Evolutionary conservation across 2,113 vertebrate species (phyloP).

Genomic region (Gopherus evgoodei): DNA sequence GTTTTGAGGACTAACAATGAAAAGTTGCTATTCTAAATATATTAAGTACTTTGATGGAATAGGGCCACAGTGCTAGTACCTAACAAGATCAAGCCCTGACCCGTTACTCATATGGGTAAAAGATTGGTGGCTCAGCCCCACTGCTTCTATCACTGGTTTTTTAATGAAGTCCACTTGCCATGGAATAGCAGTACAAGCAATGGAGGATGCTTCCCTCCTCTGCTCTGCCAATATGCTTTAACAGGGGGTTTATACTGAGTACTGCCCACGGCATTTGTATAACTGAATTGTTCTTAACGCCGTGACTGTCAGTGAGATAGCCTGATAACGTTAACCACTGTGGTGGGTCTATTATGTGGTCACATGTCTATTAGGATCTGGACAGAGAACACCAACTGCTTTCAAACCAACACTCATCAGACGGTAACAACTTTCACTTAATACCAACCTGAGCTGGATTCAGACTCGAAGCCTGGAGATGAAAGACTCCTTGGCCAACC

Average conservation of each 20-base stretch:
- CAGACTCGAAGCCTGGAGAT: constrained; percentile 36
- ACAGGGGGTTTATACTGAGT: neutral
- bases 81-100: neutral
- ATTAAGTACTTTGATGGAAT: neutral
- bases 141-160: neutral
- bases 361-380: constrained; percentile 22
- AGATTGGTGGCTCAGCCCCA: neutral
- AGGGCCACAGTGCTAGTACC: neutral
- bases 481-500: neutral
- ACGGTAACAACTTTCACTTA: constrained; percentile 24
- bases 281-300: neutral
- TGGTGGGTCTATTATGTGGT: constrained; percentile 50
- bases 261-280: neutral
- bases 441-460: neutral
- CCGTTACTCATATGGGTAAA: neutral
- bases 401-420: constrained; percentile 48
- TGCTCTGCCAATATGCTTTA: neutral
- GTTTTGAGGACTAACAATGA: neutral
- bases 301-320: neutral
- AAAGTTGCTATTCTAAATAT: neutral
- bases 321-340: neutral
- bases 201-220: neutral
- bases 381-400: constrained; percentile 14
- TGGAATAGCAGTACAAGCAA: neutral
- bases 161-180: neutral